phyloP scores from a whole-genome alignment of 2,113 vertebrate species.

The Dicentrarchus labrax region DNA sequence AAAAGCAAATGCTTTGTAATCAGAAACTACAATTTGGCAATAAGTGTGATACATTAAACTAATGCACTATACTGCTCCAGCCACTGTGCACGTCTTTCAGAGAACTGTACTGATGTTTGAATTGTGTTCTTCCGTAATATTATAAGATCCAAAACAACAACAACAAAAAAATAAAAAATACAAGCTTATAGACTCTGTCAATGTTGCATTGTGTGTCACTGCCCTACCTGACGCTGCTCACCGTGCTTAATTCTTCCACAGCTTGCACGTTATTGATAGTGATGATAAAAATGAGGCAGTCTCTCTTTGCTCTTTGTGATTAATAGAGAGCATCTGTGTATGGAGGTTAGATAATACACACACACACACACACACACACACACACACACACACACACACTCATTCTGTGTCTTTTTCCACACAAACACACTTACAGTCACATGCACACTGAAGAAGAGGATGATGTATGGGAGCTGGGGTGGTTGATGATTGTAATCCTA shows the following conservation, averaged over 20 bases:
- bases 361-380: slow-evolving; percentile 16
- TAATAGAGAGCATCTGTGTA: slow-evolving; percentile 77
- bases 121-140: slow-evolving; percentile 34
- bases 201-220: slow-evolving; percentile 30
- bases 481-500: slow-evolving; percentile 58
- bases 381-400: slow-evolving; percentile 7
- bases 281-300: slow-evolving; percentile 76
- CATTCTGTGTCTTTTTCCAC: not conserved
- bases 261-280: slow-evolving; percentile 71
- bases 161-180: not conserved
- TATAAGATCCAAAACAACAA: slow-evolving; percentile 1
- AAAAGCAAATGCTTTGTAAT: slow-evolving; percentile 62
- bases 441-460: slow-evolving; percentile 17
- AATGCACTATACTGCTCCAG: slow-evolving; percentile 28
- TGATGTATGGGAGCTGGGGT: slow-evolving; percentile 52
- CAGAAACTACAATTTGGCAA: slow-evolving; percentile 60
- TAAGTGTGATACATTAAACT: slow-evolving; percentile 32
- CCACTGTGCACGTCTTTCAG: slow-evolving; percentile 31
- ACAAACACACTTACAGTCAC: slow-evolving; percentile 15
- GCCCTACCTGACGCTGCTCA: slow-evolving; percentile 45
- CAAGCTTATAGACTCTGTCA: not conserved
- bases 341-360: slow-evolving; percentile 64
- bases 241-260: slow-evolving; percentile 48
- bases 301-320: slow-evolving; percentile 74
- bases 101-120: slow-evolving; percentile 33